These are phyloP conservation scores for Laspeyria flexula DNA, from an alignment of 2,888 invertebrate genomes.

Conservation along the genomic window DNA sequence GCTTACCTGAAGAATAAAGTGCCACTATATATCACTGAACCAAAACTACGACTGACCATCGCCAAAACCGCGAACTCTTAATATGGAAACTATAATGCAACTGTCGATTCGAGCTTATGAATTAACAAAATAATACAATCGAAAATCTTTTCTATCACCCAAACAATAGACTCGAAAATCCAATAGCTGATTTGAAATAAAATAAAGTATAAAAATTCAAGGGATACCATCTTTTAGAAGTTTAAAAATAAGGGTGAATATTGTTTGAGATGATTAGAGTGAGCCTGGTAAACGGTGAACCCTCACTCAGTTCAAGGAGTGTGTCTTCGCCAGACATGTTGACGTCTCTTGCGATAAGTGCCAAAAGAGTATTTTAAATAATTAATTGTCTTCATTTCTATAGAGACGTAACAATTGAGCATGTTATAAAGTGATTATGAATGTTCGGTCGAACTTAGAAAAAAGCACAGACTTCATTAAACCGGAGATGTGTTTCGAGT, in stretches of 20 bases:
- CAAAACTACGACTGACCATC: slow-evolving; percentile 24
- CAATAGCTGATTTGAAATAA: background rate
- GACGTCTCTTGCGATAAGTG: slow-evolving; percentile 31
- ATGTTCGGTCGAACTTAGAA: background rate
- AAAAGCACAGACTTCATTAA: too few relatives aligned
- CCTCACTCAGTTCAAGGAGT: slow-evolving; percentile 33
- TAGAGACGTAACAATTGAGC: background rate
- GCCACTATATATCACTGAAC: slow-evolving; percentile 13
- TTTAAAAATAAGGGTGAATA: background rate
- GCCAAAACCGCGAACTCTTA: slow-evolving; percentile 29
- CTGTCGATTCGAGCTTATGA: slow-evolving; percentile 15
- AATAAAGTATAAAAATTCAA: background rate
- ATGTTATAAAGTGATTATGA: background rate
- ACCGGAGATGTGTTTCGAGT: too few relatives aligned
- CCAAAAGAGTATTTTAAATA: slow-evolving; percentile 25
- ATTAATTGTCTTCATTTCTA: slow-evolving; percentile 15
- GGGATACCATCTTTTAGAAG: background rate
- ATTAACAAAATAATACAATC: background rate
- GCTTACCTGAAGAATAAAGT: background rate
- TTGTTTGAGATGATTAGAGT: background rate
- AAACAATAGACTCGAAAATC: background rate
- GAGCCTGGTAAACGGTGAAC: slow-evolving; percentile 31
- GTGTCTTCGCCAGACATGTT: slow-evolving; percentile 33
- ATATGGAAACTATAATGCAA: slow-evolving; percentile 15
- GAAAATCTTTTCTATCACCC: background rate